A percentile compares a stretch with the other conserved stretches of the same genome.
These are phyloP conservation scores for Orthosia gracilis DNA, from an alignment of 2,888 invertebrate genomes.

Conservation along the genomic window DNA sequence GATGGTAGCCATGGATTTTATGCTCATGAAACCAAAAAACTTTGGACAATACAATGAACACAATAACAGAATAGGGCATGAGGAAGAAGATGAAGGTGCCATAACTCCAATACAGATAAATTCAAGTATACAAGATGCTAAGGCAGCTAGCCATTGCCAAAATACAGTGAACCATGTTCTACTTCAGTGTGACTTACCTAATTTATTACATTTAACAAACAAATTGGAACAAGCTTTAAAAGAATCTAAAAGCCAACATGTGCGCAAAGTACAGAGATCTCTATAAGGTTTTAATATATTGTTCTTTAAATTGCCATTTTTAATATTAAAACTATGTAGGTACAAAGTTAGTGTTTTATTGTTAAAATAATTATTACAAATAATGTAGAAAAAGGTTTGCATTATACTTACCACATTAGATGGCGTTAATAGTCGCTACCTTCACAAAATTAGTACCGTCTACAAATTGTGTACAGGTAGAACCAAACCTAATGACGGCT, in stretches of 20 bases:
- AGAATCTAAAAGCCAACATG: slow-evolving; percentile 91
- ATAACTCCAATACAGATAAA: slow-evolving; percentile 71
- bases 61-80: slow-evolving; percentile 44
- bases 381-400: background rate
- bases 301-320: slow-evolving; percentile 35
- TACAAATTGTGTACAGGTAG: no score
- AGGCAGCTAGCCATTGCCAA: slow-evolving; percentile 86
- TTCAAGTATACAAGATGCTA: slow-evolving; percentile 81
- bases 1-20: slow-evolving; percentile 83
- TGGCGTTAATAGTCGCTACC: background rate
- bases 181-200: slow-evolving; percentile 90
- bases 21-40: slow-evolving; percentile 81
- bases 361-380: background rate
- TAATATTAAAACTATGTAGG: slow-evolving; percentile 2
- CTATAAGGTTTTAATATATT: slow-evolving; percentile 70
- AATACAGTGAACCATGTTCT: slow-evolving; percentile 83
- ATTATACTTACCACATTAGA: background rate
- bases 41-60: slow-evolving; percentile 72
- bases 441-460: background rate
- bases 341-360: slow-evolving; percentile 25
- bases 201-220: slow-evolving; percentile 89
- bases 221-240: slow-evolving; percentile 90
- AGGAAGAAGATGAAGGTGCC: slow-evolving; percentile 50
- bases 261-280: slow-evolving; percentile 89
- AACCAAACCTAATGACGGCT: no score